Evolutionary conservation across 2,113 vertebrate species (phyloP).

Genomic region (Plectropomus leopardus): DNA sequence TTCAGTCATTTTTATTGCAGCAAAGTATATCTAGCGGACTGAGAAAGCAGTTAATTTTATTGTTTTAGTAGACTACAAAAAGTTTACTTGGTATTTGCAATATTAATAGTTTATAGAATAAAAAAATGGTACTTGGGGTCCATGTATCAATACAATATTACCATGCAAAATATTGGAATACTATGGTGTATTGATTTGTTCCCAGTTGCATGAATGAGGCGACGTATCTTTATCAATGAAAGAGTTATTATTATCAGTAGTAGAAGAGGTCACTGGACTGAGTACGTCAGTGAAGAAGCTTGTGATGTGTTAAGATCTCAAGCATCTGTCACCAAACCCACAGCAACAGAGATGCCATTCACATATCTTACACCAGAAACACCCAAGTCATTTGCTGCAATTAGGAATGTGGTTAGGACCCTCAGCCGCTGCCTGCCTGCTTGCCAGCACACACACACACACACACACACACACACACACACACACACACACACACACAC

Average conservation of each 20-base stretch:
- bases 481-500: conserved; percentile 5
- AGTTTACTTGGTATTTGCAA: too few species aligned
- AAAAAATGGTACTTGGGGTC: too few species aligned
- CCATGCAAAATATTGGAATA: too few species aligned
- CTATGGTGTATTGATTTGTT: too few species aligned
- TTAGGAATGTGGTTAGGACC: conserved; percentile 70
- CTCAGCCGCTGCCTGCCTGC: conserved; percentile 6
- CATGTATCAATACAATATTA: too few species aligned
- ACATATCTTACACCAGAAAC: conserved; percentile 54
- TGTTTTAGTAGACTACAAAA: too few species aligned
- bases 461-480: conserved; percentile 23
- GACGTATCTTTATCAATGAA: not conserved
- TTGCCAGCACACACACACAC: conserved; percentile 22
- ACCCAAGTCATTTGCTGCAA: conserved; percentile 64
- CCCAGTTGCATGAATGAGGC: not conserved
- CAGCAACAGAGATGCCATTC: conserved; percentile 71
- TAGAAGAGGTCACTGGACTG: not conserved
- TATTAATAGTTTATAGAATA: too few species aligned
- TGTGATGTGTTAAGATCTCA: conserved; percentile 34
- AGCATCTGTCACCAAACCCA: conserved; percentile 58
- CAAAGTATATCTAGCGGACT: too few species aligned
- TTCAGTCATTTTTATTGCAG: too few species aligned
- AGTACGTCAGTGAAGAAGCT: conserved; percentile 34
- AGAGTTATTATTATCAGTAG: not conserved
- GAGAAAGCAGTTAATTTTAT: too few species aligned